Evolutionary conservation across 2,888 invertebrate genomes (phyloP), one percentile per base, ranked within the genome.

Genomic region (Synergus laeviventris): DNA sequence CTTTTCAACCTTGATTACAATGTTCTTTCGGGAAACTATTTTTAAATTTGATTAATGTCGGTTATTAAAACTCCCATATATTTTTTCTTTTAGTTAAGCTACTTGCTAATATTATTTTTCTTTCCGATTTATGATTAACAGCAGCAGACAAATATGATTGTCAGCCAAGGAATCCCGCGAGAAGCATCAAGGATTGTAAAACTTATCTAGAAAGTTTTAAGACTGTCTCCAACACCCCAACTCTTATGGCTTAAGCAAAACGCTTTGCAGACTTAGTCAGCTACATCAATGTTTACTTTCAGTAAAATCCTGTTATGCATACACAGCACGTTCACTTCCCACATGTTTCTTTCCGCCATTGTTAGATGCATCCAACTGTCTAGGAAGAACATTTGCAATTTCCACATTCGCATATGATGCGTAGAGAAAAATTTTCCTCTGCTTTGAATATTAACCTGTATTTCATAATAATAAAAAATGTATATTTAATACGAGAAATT

Each of bases 221-320:
- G 70, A 36, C 11, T 14, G 36, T 54, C 49, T 39, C 21, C 24
- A 21, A 18, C 64, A 42, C 14, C 39, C 21, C 18, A 36, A 38
- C 36, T 62, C 38, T 62, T 36, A n/a, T 54, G 70, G 70, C 49
- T 70, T 70, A 70, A 49, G 49, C 70, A 70, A 70, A 70, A 70
- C 70, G 70, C 70, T 54, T 70, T 70, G 31, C 36, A 21, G 70
- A 70, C 70, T 70, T 70, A 70, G 70, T 70, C 70, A 66, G 70
- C 70, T 70, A 70, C 70, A 70, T 70, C 70, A 70, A 54, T 70
- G 49, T 70, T 70, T 70, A 54, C 70, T 70, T 70, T 70, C 18
- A 12, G 36, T 49, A 70, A 70, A 70, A 70, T 70, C 70, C 45
- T 70, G 49, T 70, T 70, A 36, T 70, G 70, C 70, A 70, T 70